phyloP scores from a whole-genome alignment of 2,888 invertebrate genomes.

The Cheiracanthium punctorium region DNA sequence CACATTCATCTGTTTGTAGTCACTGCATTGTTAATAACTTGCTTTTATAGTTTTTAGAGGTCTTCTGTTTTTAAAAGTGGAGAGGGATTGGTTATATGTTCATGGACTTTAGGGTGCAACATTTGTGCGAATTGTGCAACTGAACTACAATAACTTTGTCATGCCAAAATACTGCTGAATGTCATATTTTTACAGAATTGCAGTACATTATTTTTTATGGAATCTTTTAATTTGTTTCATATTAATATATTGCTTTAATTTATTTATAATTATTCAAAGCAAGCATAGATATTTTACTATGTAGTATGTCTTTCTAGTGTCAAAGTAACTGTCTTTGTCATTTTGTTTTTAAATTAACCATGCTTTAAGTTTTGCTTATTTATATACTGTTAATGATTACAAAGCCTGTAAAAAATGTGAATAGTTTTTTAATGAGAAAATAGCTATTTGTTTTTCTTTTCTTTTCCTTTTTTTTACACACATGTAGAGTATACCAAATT shows the following conservation, averaged over 20 bases:
- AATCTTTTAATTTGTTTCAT: not conserved
- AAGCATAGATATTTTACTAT: not conserved
- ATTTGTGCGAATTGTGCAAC: not conserved
- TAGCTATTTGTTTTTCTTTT: not conserved
- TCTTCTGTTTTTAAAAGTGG: not conserved
- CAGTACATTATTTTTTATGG: conserved; percentile 8
- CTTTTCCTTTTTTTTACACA: not conserved
- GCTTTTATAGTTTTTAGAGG: too few species aligned
- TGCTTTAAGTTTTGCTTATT: not conserved
- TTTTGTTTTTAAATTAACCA: not conserved
- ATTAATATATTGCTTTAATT: not conserved
- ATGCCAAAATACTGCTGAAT: conserved; percentile 2
- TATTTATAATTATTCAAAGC: not conserved
- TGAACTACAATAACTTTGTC: not conserved
- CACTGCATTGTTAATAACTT: too few species aligned
- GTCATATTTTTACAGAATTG: conserved; percentile 15
- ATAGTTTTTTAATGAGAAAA: not conserved
- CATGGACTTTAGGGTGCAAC: not conserved
- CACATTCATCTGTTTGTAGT: too few species aligned
- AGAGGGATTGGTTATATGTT: not conserved
- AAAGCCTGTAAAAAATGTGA: not conserved
- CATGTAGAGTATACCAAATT: not conserved
- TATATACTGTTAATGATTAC: not conserved
- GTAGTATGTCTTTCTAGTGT: not conserved
- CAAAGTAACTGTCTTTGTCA: not conserved